Evolutionary conservation across 92 coral and sea anemone genomes (phyloP), one percentile per base, ranked within the genome.

Genomic region (Porites cylindrica): DNA sequence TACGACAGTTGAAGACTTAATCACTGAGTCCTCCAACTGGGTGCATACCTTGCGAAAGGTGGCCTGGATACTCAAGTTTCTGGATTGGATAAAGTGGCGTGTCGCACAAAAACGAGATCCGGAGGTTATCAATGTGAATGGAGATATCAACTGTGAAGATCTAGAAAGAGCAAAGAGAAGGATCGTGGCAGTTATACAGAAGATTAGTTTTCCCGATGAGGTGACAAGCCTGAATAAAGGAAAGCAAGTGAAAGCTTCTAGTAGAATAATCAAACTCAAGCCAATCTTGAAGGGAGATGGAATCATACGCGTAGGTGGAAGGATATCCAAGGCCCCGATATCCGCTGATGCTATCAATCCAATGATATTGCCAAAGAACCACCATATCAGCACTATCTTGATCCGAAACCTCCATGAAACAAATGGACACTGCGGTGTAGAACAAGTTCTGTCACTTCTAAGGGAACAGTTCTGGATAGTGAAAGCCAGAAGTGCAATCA

Each of bases 341-440:
- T 71, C 94, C 18, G 20, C 84, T 65, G 89, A 88, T 18, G 92
- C 92, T 1, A 85, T 26, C 58, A 81, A 90, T 20, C 90, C 85
- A 13, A 80, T 90, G 78, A 90, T 79, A 29, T 20, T 85, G 5
- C 93, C 87, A 50, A 66, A 81, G n/a, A 16, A 77, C 5, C 85
- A 89, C 53, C 85, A 59, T 52, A 69, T 91, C 59, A 73, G 87
- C 8, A 51, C 73, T 1, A 81, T 88, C 10, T 23, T 88, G 10
- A 83, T 91, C 54, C 77, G 87, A 18, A 51, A 80, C 54, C 1
- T 77, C n/a, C 91, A 88, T 56, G 77, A 79, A 65, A 73, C 10
- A 0, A 76, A 66, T 64, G 95, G 95, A 10, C 90, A 92, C 66
- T 88, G 92, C 61, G 95, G 95, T 2, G 75, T 66, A 1, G 90